phyloP scores from a whole-genome alignment of 2,888 invertebrate genomes.

The Eubasilissa splendida region DNA sequence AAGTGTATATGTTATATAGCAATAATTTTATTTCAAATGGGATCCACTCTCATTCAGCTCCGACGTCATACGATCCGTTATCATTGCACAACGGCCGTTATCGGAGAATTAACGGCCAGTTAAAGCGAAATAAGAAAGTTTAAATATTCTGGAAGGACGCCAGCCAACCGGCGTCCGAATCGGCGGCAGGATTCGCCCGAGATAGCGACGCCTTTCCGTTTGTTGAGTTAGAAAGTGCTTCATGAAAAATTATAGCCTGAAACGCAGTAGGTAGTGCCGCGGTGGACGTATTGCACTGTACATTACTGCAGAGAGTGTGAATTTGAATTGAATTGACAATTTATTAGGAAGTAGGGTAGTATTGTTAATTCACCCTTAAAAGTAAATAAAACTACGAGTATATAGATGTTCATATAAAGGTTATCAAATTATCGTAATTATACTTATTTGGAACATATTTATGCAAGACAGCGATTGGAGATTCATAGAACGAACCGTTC shows the following conservation, averaged over 20 bases:
- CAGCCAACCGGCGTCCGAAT: slow-evolving; percentile 11
- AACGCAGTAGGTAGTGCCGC: not conserved
- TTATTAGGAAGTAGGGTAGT: no score
- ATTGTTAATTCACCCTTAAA: no score
- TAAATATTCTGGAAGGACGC: slow-evolving; percentile 33
- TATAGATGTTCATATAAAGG: no score
- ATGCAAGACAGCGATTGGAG: no score
- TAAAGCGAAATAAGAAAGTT: slow-evolving; percentile 42
- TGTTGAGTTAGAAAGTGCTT: slow-evolving; percentile 27
- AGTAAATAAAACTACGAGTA: no score
- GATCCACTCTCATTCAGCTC: no score
- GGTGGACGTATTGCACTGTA: slow-evolving; percentile 13
- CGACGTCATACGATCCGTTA: slow-evolving; percentile 29
- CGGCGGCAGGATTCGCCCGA: not conserved
- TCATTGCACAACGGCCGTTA: slow-evolving; percentile 44
- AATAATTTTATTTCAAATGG: not conserved
- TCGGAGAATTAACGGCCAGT: slow-evolving; percentile 48
- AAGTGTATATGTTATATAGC: not conserved
- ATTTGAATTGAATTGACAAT: not conserved
- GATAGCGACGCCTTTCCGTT: slow-evolving; percentile 20
- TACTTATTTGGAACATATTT: no score
- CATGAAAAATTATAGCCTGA: slow-evolving; percentile 21
- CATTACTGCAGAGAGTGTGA: not conserved
- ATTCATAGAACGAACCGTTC: no score
- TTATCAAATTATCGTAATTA: no score